phyloP scores from a whole-genome alignment of 2,888 invertebrate species.

The Thalpophila matura region DNA sequence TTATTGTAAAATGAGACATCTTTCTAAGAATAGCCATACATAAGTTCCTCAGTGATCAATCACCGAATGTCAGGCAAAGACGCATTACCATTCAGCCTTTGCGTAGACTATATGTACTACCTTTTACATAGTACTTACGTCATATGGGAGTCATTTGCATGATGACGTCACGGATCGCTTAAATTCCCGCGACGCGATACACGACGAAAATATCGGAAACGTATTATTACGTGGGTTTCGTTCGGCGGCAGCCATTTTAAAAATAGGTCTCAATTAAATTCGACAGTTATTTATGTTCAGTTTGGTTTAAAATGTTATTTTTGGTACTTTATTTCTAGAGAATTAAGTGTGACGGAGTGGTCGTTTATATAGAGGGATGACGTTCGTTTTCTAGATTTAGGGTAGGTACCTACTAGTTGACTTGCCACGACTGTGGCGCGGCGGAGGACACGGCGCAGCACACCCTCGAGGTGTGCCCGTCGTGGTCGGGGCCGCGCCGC shows the following conservation, averaged over 20 bases:
- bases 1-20: too few species aligned
- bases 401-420: too few species aligned
- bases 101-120: conserved; percentile 7
- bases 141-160: conserved; percentile 14
- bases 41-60: conserved; percentile 19
- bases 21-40: background rate
- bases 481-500: too few species aligned
- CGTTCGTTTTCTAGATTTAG: conserved; percentile 5
- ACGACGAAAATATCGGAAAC: background rate
- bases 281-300: conserved; percentile 16
- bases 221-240: conserved; percentile 7
- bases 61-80: conserved; percentile 12
- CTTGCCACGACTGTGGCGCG: too few species aligned
- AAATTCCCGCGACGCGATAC: background rate
- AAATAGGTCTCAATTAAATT: conserved; percentile 35
- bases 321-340: conserved; percentile 21
- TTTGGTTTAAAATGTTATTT: conserved; percentile 16
- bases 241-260: conserved; percentile 9
- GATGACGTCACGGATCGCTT: conserved; percentile 25
- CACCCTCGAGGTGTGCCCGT: too few species aligned
- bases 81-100: conserved; percentile 11
- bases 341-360: conserved; percentile 4
- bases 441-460: too few species aligned
- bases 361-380: conserved; percentile 16
- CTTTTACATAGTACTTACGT: conserved; percentile 38